Conservation (phyloP, 2,888 invertebrate genomes). For the Eremobia ochroleuca region DNA sequence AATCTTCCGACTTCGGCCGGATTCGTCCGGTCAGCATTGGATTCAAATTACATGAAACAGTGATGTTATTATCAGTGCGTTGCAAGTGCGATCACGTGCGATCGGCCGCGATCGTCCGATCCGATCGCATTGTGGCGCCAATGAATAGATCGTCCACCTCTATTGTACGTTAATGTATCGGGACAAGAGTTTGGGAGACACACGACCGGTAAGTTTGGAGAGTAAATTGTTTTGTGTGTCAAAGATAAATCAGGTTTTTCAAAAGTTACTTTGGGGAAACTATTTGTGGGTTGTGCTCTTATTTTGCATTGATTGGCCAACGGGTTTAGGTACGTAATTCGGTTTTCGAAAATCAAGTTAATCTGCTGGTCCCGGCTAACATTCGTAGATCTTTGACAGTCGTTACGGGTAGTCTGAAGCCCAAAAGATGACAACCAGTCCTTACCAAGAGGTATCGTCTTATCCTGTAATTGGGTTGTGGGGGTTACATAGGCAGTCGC, state of each 20-base stretch:
- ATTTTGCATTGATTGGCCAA: not conserved
- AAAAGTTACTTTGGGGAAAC: not conserved
- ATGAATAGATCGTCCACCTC: constrained; percentile 91
- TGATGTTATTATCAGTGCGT: constrained; percentile 79
- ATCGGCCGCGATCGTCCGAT: constrained; percentile 74
- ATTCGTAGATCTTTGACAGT: not conserved
- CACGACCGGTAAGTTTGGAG: constrained; percentile 53
- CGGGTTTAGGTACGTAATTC: not conserved
- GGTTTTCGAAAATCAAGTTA: not conserved
- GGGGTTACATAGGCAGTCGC: not conserved
- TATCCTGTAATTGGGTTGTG: too few relatives aligned
- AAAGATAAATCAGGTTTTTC: not conserved
- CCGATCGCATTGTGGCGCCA: constrained; percentile 85
- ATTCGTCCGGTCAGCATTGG: constrained; percentile 57
- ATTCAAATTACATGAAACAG: constrained; percentile 68
- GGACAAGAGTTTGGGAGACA: constrained; percentile 76
- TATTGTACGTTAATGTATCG: constrained; percentile 90
- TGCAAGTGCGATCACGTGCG: constrained; percentile 86
- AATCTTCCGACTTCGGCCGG: constrained; percentile 47
- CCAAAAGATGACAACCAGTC: not conserved
- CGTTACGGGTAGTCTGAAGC: not conserved
- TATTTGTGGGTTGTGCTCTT: not conserved
- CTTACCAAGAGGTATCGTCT: not conserved
- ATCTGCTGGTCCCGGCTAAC: not conserved
- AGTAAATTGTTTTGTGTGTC: constrained; percentile 15